Evolutionary conservation across 2,888 invertebrate genomes (phyloP), one percentile per base, ranked within the genome.

Genomic region (Leptura quadrifasciata): DNA sequence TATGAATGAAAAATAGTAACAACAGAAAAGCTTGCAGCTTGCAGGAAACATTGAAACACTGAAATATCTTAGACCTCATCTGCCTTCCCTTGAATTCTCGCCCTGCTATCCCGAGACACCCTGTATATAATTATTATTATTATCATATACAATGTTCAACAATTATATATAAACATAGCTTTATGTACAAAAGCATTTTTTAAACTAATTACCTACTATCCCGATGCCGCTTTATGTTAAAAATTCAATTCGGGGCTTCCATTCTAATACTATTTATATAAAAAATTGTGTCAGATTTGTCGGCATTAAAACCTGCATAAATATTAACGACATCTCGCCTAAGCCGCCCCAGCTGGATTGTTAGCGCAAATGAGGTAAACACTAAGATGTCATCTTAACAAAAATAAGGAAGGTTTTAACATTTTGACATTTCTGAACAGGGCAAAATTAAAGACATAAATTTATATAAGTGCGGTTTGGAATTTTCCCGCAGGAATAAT

Each of bases 271-370:
- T 57, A 20, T 57, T 57, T 18, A 20, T 57, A 60, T 27, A 60
- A 60, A 60, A 60, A 60, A 60, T 58, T 60, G 27, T 60, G 15
- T n/a, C 60, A 27, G 60, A 27, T 57, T 60, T 27, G 60, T 60
- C 8, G 21, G 27, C 57, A 47, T 57, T 57, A 57, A 6, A 21
- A 27, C 24, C 60, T 60, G 17, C 60, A 60, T 27, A 27, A 60
- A 60, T 60, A 60, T 60, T 60, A 60, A 60, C 15, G 24, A 27
- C 24, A 24, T 60, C 27, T 60, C 60, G 27, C 60, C 27, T 17
- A 1, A 57, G n/a, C 27, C 12, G 60, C n/a, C 60, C 60, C 60
- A 60, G 60, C 27, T 27, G 60, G 60, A 60, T 60, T 24, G 60
- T 60, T 60, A 60, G 60, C 27, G n/a, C 21, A 57, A 60, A 60